Conservation (phyloP, 2,797 vertebrate genomes). For the Bradypus variegatus region DNA sequence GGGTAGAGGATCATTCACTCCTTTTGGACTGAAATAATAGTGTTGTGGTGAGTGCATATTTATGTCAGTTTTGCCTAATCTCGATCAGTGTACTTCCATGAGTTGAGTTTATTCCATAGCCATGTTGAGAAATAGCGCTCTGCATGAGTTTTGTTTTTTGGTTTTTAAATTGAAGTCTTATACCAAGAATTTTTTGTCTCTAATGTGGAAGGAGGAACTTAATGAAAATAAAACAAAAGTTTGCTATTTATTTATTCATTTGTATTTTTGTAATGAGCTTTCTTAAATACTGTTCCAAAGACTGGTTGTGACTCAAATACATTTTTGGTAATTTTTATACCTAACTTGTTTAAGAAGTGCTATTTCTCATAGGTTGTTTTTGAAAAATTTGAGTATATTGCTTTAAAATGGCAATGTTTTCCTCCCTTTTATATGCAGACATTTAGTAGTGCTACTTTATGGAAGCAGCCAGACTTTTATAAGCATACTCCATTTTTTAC, state of each 20-base stretch:
- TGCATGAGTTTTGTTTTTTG: not conserved
- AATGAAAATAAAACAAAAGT: constrained; percentile 40
- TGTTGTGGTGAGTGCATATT: not conserved
- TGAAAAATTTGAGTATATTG: constrained; percentile 54
- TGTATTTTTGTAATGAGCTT: constrained; percentile 61
- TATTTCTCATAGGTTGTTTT: constrained; percentile 63
- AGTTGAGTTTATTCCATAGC: constrained; percentile 43
- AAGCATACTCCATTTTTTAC: constrained; percentile 62
- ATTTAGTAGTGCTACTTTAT: constrained; percentile 60
- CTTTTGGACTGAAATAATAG: not conserved
- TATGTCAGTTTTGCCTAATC: constrained; percentile 20
- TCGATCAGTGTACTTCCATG: constrained; percentile 49
- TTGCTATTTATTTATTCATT: constrained; percentile 35
- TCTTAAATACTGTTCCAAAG: constrained; percentile 63
- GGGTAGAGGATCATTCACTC: not conserved
- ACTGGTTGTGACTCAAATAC: constrained; percentile 39
- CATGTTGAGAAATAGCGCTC: constrained; percentile 60
- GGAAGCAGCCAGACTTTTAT: constrained; percentile 62
- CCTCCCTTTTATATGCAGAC: constrained; percentile 57
- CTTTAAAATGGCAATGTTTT: constrained; percentile 56
- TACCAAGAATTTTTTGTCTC: constrained; percentile 59
- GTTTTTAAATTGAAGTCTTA: constrained; percentile 45
- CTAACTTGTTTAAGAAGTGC: constrained; percentile 68
- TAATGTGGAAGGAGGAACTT: constrained; percentile 55
- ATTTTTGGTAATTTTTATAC: constrained; percentile 68